These are phyloP conservation scores for Labeo rohita DNA, from an alignment of 2,113 vertebrate species.

Conservation along the genomic window DNA sequence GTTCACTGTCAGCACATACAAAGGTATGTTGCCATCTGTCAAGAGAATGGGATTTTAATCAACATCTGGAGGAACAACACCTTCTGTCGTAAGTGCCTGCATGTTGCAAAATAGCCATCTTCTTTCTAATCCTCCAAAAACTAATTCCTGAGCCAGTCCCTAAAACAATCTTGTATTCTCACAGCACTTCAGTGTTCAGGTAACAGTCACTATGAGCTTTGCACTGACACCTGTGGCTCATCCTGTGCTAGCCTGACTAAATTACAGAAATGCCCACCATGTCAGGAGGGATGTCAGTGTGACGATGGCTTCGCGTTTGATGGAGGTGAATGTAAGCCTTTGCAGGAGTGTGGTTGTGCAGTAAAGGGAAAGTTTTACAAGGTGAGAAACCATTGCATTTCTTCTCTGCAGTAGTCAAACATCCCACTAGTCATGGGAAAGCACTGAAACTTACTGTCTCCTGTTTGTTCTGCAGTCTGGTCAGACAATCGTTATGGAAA, in stretches of 20 bases:
- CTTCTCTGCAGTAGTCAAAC: neutral
- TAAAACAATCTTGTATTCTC: neutral
- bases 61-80: constrained; percentile 69
- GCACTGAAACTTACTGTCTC: neutral
- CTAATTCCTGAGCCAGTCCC: neutral
- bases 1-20: constrained; percentile 72
- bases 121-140: neutral
- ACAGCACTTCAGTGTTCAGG: constrained; percentile 64
- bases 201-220: constrained; percentile 67
- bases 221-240: constrained; percentile 63
- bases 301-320: constrained; percentile 65
- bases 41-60: constrained; percentile 52
- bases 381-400: constrained; percentile 27
- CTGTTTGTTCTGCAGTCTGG: constrained; percentile 49
- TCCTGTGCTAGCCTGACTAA: constrained; percentile 60
- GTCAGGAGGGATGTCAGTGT: constrained; percentile 74
- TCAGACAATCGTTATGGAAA: constrained; percentile 24
- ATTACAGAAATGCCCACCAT: constrained; percentile 54
- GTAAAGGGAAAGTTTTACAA: constrained; percentile 61
- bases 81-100: constrained; percentile 76
- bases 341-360: constrained; percentile 64
- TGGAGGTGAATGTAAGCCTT: constrained; percentile 60
- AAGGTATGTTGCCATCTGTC: constrained; percentile 72
- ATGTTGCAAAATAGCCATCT: too few relatives aligned
- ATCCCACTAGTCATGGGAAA: neutral